These are phyloP conservation scores for Microplitis demolitor DNA, from an alignment of 1,140 invertebrate species.

Conservation along the genomic window DNA sequence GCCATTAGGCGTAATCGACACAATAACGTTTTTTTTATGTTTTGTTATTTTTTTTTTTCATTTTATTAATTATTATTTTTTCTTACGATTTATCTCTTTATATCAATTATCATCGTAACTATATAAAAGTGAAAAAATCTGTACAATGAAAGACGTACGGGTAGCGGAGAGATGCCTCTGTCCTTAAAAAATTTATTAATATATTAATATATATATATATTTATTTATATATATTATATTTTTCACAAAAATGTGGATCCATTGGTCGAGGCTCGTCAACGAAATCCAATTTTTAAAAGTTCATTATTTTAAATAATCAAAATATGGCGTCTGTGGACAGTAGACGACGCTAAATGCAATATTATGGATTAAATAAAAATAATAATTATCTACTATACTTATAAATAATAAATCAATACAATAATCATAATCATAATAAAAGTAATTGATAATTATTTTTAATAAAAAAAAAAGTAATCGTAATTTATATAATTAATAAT, in stretches of 20 bases:
- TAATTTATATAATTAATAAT: constrained; percentile 16
- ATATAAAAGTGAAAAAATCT: constrained; percentile 65
- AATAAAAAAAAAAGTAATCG: constrained; percentile 31
- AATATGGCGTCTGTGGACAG: background rate
- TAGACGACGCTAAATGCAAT: too few species aligned
- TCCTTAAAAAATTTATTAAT: constrained; percentile 35
- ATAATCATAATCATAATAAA: too few species aligned
- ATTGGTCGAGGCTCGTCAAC: too few species aligned
- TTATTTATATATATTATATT: background rate
- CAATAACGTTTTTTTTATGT: constrained; percentile 42
- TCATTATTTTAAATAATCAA: background rate
- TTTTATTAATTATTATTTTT: background rate
- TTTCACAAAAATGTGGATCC: background rate
- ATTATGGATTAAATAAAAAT: constrained; percentile 15
- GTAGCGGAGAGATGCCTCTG: constrained; percentile 61
- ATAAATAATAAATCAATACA: too few species aligned
- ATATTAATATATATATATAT: constrained; percentile 9
- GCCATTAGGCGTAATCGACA: constrained; percentile 47
- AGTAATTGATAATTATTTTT: constrained; percentile 39
- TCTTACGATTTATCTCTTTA: background rate
- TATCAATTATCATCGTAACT: constrained; percentile 56
- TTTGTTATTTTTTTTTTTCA: background rate
- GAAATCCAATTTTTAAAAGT: background rate
- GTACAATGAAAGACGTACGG: constrained; percentile 63
- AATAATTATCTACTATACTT: constrained; percentile 30